A percentile compares a stretch with the other conserved stretches of the same genome.
phyloP scores from a whole-genome alignment of 1,140 invertebrate species.

The Tetramorium parvispinum region DNA sequence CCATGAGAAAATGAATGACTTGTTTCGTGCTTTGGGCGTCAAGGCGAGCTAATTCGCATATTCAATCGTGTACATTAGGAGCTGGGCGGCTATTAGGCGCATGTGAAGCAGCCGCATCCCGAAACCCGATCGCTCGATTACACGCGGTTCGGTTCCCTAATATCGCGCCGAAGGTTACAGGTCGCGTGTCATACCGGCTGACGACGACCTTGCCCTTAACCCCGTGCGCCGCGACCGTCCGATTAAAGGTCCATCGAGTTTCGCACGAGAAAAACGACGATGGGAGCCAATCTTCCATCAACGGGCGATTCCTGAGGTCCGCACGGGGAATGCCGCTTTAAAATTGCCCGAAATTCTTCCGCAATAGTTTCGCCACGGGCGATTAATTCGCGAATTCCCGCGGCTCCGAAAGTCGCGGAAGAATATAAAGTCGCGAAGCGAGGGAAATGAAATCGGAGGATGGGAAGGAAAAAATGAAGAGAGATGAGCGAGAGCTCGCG shows the following conservation, averaged over 20 bases:
- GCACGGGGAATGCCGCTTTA: constrained; percentile 7
- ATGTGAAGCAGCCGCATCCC: constrained; percentile 28
- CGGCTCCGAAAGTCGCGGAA: not conserved
- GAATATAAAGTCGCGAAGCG: constrained; percentile 19
- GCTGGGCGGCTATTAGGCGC: constrained; percentile 39
- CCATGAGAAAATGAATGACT: constrained; percentile 43
- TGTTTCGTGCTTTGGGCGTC: constrained; percentile 49
- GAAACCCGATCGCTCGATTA: constrained; percentile 42
- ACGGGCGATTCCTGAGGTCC: not conserved
- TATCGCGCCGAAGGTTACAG: constrained; percentile 35
- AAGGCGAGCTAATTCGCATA: constrained; percentile 58
- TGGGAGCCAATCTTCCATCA: not conserved
- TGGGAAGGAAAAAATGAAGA: not conserved
- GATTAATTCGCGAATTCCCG: constrained; percentile 51
- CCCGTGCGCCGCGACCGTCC: not conserved
- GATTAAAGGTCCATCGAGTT: constrained; percentile 38
- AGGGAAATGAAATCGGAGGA: too few species aligned
- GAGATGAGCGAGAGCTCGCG: not conserved
- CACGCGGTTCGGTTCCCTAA: constrained; percentile 16
- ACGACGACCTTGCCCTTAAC: constrained; percentile 19
- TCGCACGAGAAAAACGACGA: constrained; percentile 10
- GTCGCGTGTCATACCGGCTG: not conserved
- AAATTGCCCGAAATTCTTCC: constrained; percentile 45
- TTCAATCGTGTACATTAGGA: constrained; percentile 54
- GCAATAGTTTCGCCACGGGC: constrained; percentile 26